Evolutionary conservation across 2,797 vertebrate species (phyloP).

Genomic region (Channallabes apus): DNA sequence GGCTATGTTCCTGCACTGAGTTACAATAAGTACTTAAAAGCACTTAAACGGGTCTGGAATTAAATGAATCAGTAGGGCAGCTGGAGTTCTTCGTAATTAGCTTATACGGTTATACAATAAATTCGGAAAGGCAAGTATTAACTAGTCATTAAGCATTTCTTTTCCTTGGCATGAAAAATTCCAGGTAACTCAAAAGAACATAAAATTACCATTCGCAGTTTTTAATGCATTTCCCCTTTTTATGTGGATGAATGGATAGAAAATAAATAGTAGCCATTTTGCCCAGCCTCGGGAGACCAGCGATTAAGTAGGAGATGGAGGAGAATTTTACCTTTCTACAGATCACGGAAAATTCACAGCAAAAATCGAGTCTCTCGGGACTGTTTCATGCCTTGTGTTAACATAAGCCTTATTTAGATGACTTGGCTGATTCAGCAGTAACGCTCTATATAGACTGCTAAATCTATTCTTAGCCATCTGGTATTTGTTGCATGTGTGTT

Average conservation of each 20-base stretch:
- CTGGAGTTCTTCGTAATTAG: conserved; percentile 20
- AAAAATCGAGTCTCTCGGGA: conserved; percentile 34
- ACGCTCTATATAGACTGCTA: conserved; percentile 37
- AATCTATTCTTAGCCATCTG: conserved; percentile 50
- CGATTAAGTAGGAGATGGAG: conserved; percentile 42
- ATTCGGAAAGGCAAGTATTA: conserved; percentile 14
- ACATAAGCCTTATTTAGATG: conserved; percentile 38
- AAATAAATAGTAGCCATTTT: conserved; percentile 49
- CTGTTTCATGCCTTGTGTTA: conserved; percentile 36
- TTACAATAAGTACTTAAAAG: conserved; percentile 22
- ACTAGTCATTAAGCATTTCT: not conserved
- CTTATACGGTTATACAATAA: not conserved
- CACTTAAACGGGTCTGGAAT: not conserved
- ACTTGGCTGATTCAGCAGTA: conserved; percentile 24
- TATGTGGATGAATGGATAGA: conserved; percentile 39
- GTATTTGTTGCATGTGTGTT: conserved; percentile 46
- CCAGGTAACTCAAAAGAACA: conserved; percentile 29
- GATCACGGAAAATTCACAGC: conserved; percentile 44
- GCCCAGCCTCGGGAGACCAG: conserved; percentile 28
- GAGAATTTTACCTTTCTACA: conserved; percentile 39
- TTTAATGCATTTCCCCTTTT: conserved; percentile 39
- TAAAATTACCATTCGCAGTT: conserved; percentile 34
- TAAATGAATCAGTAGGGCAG: conserved; percentile 1
- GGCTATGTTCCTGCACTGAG: not conserved
- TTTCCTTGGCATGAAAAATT: not conserved